Evolutionary conservation across 1,140 invertebrate genomes (phyloP), one percentile per base, ranked within the genome.

Genomic region (Micrasema minimum): DNA sequence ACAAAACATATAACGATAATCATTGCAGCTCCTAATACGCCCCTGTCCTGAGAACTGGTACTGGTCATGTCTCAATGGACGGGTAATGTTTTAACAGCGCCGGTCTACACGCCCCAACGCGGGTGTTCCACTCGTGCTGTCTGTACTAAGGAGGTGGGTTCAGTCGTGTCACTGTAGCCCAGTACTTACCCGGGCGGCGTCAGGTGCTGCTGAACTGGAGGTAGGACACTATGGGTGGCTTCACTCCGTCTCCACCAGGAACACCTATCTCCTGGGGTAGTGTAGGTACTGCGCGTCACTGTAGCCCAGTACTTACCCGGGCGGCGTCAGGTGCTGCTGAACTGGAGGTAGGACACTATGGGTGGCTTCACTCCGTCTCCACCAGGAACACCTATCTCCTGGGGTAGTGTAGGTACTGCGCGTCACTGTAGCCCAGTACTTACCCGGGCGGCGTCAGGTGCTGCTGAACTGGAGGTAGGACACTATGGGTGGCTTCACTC

Each of bases 81-180:
- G n/a, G n/a, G n/a, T n/a, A n/a, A n/a, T n/a, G n/a, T n/a, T n/a
- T n/a, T n/a, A 45, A 45, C 43, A 6, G 18, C 53, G 14, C n/a
- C 26, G 26, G 23, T n/a, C n/a, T n/a, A 35, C 53, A 57, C 53
- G 53, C 53, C 53, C 31, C 53, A n/a, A 35, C 31, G 53, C 53
- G 53, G 53, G 53, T 57, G 53, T 57, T 57, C 53, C 53, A 23
- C 51, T 55, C 51, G 51, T 51, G 51, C 51, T 12, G 18, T 16
- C 48, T 45, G n/a, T 5, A 16, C n/a, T 16, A n/a, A 2, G 3
- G 43, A 41, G 38, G n/a, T 41, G 38, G 38, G 43, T 6, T 45
- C n/a, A 45, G 43, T 16, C 43, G 43, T 14, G 41, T n/a, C n/a
- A n/a, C n/a, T n/a, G 43, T 45, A 16, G 43, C n/a, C 43, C n/a